Evolutionary conservation across 2,113 vertebrate species (phyloP), one percentile per base, ranked within the genome.

Genomic region (Lepisosteus oculatus): DNA sequence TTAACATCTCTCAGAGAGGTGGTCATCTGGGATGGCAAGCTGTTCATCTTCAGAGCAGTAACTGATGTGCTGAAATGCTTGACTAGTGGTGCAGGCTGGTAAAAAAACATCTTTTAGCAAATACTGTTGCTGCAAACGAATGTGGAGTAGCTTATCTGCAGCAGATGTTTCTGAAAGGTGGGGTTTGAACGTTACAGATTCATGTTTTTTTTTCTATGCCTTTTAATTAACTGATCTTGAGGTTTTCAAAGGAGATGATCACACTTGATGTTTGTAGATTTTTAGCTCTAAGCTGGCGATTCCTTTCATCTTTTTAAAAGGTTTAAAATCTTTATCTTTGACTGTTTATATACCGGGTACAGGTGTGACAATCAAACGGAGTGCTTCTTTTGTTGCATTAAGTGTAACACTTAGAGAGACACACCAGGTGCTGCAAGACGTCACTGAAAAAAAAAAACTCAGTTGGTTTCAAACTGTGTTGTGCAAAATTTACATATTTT

Each of bases 401-500:
- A 41, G 43, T 55, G 41, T 14, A 55, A 55, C 55, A 44, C 17
- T 65, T 42, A 70, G 59, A 9, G 7, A 45, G 64, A 55, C 29
- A 29, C 72, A 69, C 67, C 72, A 74, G 72, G 72, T 74, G 72
- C 67, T 65, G 14, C 72, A 62, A 68, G 47, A 69, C 61, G 45
- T n/a, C n/a, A 45, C 12, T 3, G 47, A 13, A 51, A 43, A 51
- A 13, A 47, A 65, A 55, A 55, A 61, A 70, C 12, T 43, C 67
- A 70, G 65, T 59, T 62, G 43, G 69, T 74, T 68, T 72, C 62
- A 61, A 61, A 65, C 73, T 66, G 43, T 41, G 15, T 55, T n/a
- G 44, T 51, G 47, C 14, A n/a, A 54, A 54, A 62, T 70, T 74
- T 47, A 68, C 47, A 65, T 69, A 62, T 56, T 66, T 51, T 42